Evolutionary conservation across 92 coral and sea anemone genomes (phyloP).

Genomic region (Bergia puertoricense): DNA sequence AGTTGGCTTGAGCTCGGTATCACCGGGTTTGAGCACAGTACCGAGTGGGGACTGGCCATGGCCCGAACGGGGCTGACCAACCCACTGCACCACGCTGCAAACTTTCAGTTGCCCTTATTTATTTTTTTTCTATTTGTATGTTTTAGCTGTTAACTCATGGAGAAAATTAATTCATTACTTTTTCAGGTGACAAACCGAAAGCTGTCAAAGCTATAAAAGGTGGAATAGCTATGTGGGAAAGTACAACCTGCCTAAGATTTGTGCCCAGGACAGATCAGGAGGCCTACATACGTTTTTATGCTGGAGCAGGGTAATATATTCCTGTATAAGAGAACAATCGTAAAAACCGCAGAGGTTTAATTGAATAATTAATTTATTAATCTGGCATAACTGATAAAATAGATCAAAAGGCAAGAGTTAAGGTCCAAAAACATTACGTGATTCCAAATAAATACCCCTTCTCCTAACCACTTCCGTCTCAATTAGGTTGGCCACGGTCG

Average conservation of each 20-base stretch:
- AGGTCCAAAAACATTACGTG: too few relatives aligned
- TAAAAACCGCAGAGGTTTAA: neutral
- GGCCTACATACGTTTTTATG: constrained; percentile 15
- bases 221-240: constrained; percentile 40
- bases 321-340: neutral
- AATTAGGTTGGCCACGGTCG: too few relatives aligned
- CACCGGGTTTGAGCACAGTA: too few relatives aligned
- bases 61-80: too few relatives aligned
- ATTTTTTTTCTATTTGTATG: neutral
- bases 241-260: constrained; percentile 22
- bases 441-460: too few relatives aligned
- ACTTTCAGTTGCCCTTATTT: neutral
- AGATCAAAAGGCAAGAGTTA: too few relatives aligned
- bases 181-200: neutral
- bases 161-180: neutral
- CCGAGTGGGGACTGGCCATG: too few relatives aligned
- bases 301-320: constrained; percentile 27
- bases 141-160: neutral
- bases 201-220: neutral
- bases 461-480: too few relatives aligned
- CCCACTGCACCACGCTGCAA: too few relatives aligned
- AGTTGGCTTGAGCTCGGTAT: too few relatives aligned
- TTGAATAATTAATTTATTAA: neutral
- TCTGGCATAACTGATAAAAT: neutral
- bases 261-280: constrained; percentile 4